Evolutionary conservation across 2,113 vertebrate genomes (phyloP).

Genomic region (Pseudorasbora parva): DNA sequence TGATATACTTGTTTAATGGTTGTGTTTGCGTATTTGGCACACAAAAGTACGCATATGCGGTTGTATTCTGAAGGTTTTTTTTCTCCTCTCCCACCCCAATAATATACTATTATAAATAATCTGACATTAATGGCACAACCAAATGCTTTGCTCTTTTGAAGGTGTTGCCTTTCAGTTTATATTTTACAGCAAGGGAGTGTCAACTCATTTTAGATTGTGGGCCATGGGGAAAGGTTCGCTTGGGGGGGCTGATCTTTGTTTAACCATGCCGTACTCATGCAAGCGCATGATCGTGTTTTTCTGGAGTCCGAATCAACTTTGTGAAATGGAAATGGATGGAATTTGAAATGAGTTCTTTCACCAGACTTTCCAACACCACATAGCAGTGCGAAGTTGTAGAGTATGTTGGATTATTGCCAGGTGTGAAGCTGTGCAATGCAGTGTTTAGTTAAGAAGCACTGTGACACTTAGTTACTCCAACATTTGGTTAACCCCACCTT

Average conservation of each 20-base stretch:
- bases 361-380: not conserved
- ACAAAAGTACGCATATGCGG: too few species aligned
- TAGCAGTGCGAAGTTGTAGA: not conserved
- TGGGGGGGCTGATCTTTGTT: not conserved
- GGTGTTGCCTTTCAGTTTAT: not conserved
- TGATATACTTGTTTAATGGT: too few species aligned
- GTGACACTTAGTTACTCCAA: not conserved
- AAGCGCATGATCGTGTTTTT: not conserved
- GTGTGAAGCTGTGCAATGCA: not conserved
- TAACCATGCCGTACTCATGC: not conserved
- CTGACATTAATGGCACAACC: not conserved
- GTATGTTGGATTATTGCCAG: not conserved
- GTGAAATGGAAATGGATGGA: not conserved
- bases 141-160: constrained; percentile 1
- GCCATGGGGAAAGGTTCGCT: not conserved
- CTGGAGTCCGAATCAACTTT: not conserved
- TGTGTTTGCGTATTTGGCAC: too few species aligned
- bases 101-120: constrained; percentile 13
- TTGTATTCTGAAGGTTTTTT: too few species aligned
- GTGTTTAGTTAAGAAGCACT: not conserved
- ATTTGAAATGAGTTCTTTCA: not conserved
- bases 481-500: not conserved
- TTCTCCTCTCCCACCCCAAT: not conserved
- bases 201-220: constrained; percentile 9
- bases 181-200: not conserved